Conservation (phyloP, 35 echinoderm and acorn worm species). For the Amphiura filiformis region DNA sequence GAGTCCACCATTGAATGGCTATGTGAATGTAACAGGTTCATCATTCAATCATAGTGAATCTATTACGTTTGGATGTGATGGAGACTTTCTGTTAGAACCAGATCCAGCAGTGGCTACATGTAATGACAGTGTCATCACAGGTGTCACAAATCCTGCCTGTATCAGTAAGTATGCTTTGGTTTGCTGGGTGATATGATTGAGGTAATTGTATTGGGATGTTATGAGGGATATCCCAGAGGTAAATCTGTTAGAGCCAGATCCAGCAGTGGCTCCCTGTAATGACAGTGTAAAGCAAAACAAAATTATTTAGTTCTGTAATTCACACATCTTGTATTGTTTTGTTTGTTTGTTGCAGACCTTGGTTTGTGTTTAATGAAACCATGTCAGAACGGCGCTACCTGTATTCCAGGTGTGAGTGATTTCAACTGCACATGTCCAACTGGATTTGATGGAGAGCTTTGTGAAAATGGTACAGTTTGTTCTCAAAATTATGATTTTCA, state of each 20-base stretch:
- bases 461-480: neutral
- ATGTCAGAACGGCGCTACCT: neutral
- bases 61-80: neutral
- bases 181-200: too few species aligned
- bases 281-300: too few species aligned
- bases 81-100: neutral
- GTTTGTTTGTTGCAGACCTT: neutral
- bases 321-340: too few species aligned
- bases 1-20: neutral
- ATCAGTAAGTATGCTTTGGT: neutral
- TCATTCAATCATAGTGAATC: neutral
- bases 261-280: neutral
- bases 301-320: too few species aligned
- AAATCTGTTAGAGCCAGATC: neutral
- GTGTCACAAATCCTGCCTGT: neutral
- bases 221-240: too few species aligned
- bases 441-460: neutral
- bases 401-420: neutral
- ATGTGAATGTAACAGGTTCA: neutral
- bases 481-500: too few species aligned
- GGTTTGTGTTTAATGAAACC: neutral
- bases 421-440: neutral
- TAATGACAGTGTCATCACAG: neutral
- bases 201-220: neutral
- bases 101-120: neutral